Conservation (phyloP, 1,140 invertebrate genomes). For the Drosophila quadrilineata region DNA sequence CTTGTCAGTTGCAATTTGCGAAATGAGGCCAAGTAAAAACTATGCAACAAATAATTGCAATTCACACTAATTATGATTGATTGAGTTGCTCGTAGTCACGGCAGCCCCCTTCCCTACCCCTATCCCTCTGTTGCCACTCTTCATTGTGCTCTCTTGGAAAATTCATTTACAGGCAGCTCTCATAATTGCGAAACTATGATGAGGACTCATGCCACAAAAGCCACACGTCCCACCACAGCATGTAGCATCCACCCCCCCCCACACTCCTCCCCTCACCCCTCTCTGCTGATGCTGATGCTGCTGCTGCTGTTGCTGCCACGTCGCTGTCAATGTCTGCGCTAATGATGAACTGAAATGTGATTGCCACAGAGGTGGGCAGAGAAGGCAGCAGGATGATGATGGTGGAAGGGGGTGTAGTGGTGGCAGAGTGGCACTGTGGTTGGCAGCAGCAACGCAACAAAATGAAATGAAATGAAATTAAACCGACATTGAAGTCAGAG, state of each 20-base stretch:
- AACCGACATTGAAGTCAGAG: slow-evolving; percentile 31
- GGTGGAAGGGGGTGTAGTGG: neutral
- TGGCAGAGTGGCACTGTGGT: slow-evolving; percentile 25
- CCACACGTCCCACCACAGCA: slow-evolving; percentile 3
- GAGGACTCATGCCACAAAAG: slow-evolving; percentile 24
- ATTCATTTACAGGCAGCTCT: slow-evolving; percentile 3
- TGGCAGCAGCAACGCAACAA: slow-evolving; percentile 55
- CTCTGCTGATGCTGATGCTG: neutral
- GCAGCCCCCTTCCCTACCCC: neutral
- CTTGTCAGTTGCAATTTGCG: slow-evolving; percentile 54
- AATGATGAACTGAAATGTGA: slow-evolving; percentile 76
- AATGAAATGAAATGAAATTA: slow-evolving; percentile 70
- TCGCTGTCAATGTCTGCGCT: slow-evolving; percentile 68
- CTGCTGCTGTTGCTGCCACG: neutral
- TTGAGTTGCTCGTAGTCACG: slow-evolving; percentile 44
- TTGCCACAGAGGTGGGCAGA: slow-evolving; percentile 1
- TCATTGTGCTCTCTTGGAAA: no score
- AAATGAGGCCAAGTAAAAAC: slow-evolving; percentile 18
- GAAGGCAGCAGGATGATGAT: neutral
- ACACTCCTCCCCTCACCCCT: neutral
- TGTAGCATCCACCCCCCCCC: neutral
- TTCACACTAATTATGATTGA: slow-evolving; percentile 78
- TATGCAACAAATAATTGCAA: slow-evolving; percentile 77
- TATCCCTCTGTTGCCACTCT: neutral
- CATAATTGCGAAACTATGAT: slow-evolving; percentile 67